phyloP scores from a whole-genome alignment of 2,888 invertebrate genomes.

The Meghimatium bilineatum region DNA sequence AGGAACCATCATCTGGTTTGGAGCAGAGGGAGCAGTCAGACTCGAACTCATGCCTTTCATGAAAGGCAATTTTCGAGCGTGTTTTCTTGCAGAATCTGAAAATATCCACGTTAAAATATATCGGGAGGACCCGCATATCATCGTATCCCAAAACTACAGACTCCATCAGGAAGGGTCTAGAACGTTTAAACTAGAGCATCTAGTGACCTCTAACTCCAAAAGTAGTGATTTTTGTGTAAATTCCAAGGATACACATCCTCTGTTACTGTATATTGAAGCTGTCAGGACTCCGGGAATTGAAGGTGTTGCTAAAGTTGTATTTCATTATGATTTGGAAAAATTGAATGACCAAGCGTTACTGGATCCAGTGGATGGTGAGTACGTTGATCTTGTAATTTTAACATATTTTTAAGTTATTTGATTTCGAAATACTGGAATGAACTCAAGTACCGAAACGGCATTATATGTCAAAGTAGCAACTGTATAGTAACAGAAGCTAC shows the following conservation, averaged over 20 bases:
- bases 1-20: constrained; percentile 47
- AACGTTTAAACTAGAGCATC: constrained; percentile 24
- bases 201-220: constrained; percentile 28
- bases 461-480: too few relatives aligned
- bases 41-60: constrained; percentile 40
- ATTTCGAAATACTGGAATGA: too few relatives aligned
- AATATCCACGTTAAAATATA: constrained; percentile 35
- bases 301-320: constrained; percentile 32
- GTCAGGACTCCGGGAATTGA: constrained; percentile 11
- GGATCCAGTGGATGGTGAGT: constrained; percentile 42
- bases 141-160: constrained; percentile 2
- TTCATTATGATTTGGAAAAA: constrained; percentile 43
- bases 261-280: constrained; percentile 39
- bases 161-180: constrained; percentile 3
- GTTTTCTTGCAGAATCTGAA: constrained; percentile 36
- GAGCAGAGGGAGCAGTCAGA: constrained; percentile 32
- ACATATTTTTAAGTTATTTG: too few relatives aligned
- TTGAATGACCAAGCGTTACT: neutral
- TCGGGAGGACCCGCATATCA: constrained; percentile 8
- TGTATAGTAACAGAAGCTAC: too few relatives aligned
- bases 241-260: neutral
- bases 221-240: constrained; percentile 35
- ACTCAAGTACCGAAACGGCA: too few relatives aligned
- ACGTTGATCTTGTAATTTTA: neutral
- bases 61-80: constrained; percentile 31